phyloP scores from a whole-genome alignment of 2,113 vertebrate species.

The Gnathochromis pfefferi region DNA sequence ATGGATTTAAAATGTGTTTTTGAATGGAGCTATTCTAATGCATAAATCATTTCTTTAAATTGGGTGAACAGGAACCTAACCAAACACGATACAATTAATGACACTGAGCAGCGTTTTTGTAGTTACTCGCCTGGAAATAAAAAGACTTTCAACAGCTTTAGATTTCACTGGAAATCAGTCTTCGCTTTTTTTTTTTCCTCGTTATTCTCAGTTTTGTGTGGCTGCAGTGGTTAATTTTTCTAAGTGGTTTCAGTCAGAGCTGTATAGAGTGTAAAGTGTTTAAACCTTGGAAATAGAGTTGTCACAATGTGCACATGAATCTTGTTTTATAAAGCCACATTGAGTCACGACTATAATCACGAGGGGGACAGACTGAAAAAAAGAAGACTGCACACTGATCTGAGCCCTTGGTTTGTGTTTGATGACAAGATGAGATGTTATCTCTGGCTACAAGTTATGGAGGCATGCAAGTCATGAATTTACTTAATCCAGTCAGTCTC shows the following conservation, averaged over 20 bases:
- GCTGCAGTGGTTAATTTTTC: background rate
- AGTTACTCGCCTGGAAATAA: background rate
- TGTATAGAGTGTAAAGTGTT: background rate
- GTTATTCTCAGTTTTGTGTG: background rate
- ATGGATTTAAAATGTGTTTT: background rate
- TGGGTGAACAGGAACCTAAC: background rate
- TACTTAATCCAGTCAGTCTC: background rate
- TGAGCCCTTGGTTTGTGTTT: background rate
- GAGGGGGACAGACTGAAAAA: background rate
- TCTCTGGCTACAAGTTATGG: background rate
- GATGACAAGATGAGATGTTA: background rate
- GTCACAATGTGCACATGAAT: background rate
- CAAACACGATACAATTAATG: background rate
- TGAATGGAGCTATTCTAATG: background rate
- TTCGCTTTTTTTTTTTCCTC: background rate
- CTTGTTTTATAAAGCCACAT: background rate
- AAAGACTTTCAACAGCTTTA: background rate
- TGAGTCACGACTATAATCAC: background rate
- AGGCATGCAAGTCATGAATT: background rate
- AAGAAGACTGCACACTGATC: background rate
- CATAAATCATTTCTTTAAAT: background rate
- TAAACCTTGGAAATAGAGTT: background rate
- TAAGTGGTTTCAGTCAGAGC: background rate
- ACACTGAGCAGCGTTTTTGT: background rate
- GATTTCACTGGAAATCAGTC: background rate